Base-by-base conservation (phyloP, 2,888 invertebrate species). In the Melanchra persicariae region DNA sequence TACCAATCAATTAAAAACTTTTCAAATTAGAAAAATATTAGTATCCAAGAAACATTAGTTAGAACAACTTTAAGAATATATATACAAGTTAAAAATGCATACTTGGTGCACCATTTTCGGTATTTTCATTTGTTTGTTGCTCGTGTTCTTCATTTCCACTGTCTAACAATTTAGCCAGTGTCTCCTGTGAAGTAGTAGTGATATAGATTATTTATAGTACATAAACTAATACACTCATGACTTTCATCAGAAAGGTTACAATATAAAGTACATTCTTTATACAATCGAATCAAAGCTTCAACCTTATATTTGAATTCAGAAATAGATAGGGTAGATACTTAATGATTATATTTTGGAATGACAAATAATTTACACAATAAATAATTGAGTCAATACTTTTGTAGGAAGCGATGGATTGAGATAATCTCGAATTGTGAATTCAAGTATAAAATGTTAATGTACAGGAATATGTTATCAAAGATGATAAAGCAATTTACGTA, bases 101-200 rank as follows among this genome's bases (percentile, higher is more conserved):
- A 79, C 79, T 45, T 65, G 49, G 45, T 51, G 19, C 49, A 30
- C 12, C 34, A 59, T 45, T 45, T 12, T 68, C 37, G 12, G 12
- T 12, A 43, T 43, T 24, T 70, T 57, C 37, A 59, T 72, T 68
- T 34, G 63, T 49, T 51, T 43, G 40, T 70, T 70, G 52, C 43
- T 52, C 40, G 12, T 67, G 51, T 55, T 77, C 89, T 65, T 94
- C 93, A 24, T 92, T 89, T n/a, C 91, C 93, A 86, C 94, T 92
- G 59, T 78, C 90, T 61, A 95, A 80, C 65, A 95, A 85, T 55
- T 90, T 91, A 22, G 91, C 83, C 22, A 95, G 78, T 75, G 94
- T 84, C 86, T 95, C 95, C 95, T 95, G 10, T 26, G 1, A 72
- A 81, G 26, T 26, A 34, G 4, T 30, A 37, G 17, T 49, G 9